Conservation (phyloP, 2,888 invertebrate genomes). For the Exocentrus adspersus region DNA sequence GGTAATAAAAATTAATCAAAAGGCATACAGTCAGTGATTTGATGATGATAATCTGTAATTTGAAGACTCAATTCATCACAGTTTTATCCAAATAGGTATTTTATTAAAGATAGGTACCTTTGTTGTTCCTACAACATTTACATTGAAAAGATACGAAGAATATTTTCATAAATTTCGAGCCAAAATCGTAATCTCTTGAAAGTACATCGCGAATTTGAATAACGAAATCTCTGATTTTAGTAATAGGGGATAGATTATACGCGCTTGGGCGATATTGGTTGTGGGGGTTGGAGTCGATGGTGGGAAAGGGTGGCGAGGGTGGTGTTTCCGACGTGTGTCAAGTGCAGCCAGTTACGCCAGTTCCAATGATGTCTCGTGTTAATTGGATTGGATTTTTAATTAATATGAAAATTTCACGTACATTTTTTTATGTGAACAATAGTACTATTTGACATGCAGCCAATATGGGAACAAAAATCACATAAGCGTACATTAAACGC, state of each 20-base stretch:
- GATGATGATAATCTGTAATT: too few relatives aligned
- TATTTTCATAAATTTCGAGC: too few relatives aligned
- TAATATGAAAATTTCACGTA: slow-evolving; percentile 63
- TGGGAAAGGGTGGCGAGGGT: slow-evolving; percentile 45
- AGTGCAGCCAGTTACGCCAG: slow-evolving; percentile 61
- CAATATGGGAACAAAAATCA: slow-evolving; percentile 7
- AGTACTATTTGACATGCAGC: slow-evolving; percentile 32
- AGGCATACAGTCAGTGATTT: too few relatives aligned
- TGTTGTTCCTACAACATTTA: too few relatives aligned
- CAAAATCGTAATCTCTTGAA: neutral
- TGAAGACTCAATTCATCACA: too few relatives aligned
- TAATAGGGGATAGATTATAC: slow-evolving; percentile 47
- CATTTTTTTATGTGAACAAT: slow-evolving; percentile 44
- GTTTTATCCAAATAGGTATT: too few relatives aligned
- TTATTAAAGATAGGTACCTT: too few relatives aligned
- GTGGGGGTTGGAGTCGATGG: slow-evolving; percentile 36
- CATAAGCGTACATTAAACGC: slow-evolving; percentile 6
- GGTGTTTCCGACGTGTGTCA: slow-evolving; percentile 63
- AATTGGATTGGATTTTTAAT: slow-evolving; percentile 65
- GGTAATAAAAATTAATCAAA: too few relatives aligned
- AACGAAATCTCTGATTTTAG: slow-evolving; percentile 33
- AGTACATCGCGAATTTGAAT: neutral
- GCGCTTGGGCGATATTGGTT: slow-evolving; percentile 45
- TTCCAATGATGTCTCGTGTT: slow-evolving; percentile 60
- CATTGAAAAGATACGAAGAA: too few relatives aligned